Evolutionary conservation across 2,888 invertebrate species (phyloP), one percentile per base, ranked within the genome.

Genomic region (Schizotus pectinicornis): DNA sequence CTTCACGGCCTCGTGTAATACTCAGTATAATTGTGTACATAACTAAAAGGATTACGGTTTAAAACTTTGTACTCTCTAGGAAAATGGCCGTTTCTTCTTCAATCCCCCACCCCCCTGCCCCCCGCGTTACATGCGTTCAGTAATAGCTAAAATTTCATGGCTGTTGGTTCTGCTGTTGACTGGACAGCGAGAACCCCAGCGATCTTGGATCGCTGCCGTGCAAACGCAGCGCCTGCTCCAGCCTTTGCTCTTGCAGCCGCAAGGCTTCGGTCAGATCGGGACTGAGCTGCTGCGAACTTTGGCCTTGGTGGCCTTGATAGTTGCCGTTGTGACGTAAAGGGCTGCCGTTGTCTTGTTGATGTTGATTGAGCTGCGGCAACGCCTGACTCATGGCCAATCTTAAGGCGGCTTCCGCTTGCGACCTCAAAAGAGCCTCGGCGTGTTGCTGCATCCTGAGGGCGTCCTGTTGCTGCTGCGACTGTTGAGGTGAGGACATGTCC

Each of bases 361-460:
- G 78, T 56, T 79, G 79, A 64, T 79, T 80, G 33, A 79, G 72
- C 61, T 79, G 79, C 22, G 80, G 79, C 64, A 79, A 67, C 71
- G 83, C 78, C 69, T 90, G 90, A 6, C 87, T 86, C 64, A 93
- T 93, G 33, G 93, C 94, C 56, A 94, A 79, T 70, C 94, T 84
- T 34, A 94, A 82, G 5, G 90, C 90, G 0, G 92, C 92, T 77
- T 94, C 94, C 0, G 93, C 93, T 74, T 94, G 94, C 67, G 91
- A 91, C 73, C 94, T 84, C 13, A 94, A 81, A 48, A 94, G 81
- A 0, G 90, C 91, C 77, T 92, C 92, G 1, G 89, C 89, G 73
- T 92, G 92, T 60, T 79, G 79, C 63, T 82, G 81, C 77, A 83
- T 80, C 67, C 80, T 73, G 6, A 81, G 77, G 36, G 81, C 81